Base-by-base conservation (phyloP, 2,888 invertebrate species). In the Griposia aprilina region DNA sequence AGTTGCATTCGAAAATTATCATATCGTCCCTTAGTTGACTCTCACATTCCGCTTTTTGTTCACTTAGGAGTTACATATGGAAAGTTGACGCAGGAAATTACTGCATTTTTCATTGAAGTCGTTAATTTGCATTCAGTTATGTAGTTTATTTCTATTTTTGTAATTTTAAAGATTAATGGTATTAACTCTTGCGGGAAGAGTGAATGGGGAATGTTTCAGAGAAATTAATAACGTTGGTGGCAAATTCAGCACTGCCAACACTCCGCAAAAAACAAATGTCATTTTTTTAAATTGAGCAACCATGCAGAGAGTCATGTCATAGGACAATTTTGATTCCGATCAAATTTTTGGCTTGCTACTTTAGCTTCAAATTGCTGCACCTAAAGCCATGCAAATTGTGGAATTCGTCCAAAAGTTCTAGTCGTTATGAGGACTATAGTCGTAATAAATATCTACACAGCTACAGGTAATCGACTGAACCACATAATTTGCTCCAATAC, bases 11-110 rank as follows among this genome's bases (percentile, higher is more conserved):
- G 26, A 81, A 73, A 81, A 81, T 85, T 81, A 74, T 73, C 82
- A 85, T 85, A 83, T 67, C 59, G 76, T 74, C 7, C 67, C 76
- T 36, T 76, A 85, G n/a, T 52, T 26, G 57, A 70, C 48, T 71
- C 52, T 57, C 23, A 76, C 63, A 74, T 76, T 71, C 69, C 4
- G 17, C 70, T 85, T 83, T 81, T 84, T 76, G n/a, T 70, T 20
- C 2, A 67, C 17, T 15, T 13, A 48, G 48, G 41, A 85, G 81
- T 70, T 81, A 66, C 66, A 76, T 80, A 81, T 48, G 79, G 86
- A 82, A 77, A 82, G 72, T 82, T 63, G 83, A 50, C 57, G 68
- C 52, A 82, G 78, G 82, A 86, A 85, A 85, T 85, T 70, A 59
- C 78, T 55, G 70, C 69, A 82, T 75, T 75, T 77, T 74, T 68